Evolutionary conservation across 1,140 invertebrate genomes (phyloP).

Genomic region (Drosophila auraria): DNA sequence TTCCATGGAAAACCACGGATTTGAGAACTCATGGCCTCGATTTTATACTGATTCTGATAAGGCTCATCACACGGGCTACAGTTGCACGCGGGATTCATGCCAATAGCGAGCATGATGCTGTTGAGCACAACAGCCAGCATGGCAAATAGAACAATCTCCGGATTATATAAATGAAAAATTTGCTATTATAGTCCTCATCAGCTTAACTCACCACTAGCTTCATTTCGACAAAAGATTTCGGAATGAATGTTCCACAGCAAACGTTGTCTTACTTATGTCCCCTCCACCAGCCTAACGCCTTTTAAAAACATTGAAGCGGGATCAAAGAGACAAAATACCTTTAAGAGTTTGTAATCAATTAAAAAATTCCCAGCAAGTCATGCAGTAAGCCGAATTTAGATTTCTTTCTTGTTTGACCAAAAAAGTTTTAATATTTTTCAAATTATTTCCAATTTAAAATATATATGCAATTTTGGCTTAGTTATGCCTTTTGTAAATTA

Average conservation of each 20-base stretch:
- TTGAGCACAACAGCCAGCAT: background rate
- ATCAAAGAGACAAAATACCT: background rate
- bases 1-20: no score
- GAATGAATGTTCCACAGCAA: background rate
- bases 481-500: no score
- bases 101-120: background rate
- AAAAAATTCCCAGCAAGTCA: no score
- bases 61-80: background rate
- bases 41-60: no score
- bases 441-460: no score
- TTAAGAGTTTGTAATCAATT: no score
- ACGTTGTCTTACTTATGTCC: background rate
- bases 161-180: background rate
- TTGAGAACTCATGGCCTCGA: no score
- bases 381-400: no score
- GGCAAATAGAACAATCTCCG: background rate
- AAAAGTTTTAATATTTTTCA: no score
- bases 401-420: no score
- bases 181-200: background rate
- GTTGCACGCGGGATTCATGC: background rate
- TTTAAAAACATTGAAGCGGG: background rate
- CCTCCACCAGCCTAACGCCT: no score
- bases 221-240: background rate
- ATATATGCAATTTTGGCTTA: no score
- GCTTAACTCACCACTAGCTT: background rate